Conservation (phyloP, 2,113 vertebrate species). For the Clarias magur region DNA sequence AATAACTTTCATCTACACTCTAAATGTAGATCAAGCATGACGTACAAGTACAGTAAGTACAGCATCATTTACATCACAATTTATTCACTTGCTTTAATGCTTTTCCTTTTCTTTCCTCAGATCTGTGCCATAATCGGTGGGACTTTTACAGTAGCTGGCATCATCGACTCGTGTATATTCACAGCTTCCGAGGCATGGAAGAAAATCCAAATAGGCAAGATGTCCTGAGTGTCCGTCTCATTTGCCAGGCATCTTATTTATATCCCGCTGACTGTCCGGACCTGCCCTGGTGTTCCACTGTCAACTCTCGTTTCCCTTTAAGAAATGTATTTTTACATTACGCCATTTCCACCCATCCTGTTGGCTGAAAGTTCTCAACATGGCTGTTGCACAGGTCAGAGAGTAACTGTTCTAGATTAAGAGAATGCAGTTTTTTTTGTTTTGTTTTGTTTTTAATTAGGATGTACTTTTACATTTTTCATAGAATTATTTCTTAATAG, state of each 20-base stretch:
- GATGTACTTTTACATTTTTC: not conserved
- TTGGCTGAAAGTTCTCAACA: not conserved
- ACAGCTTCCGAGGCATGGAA: conserved; percentile 99
- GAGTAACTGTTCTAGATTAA: not conserved
- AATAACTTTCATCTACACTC: not conserved
- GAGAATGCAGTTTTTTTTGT: not conserved
- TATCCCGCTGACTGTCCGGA: not conserved
- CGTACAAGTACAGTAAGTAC: not conserved
- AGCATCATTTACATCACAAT: not conserved
- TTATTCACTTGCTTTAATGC: not conserved
- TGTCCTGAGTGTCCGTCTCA: conserved; percentile 72
- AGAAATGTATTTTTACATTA: conserved; percentile 1
- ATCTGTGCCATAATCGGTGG: conserved; percentile 98
- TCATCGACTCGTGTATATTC: conserved; percentile 98
- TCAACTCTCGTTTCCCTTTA: not conserved
- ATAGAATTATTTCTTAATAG: not conserved
- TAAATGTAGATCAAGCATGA: not conserved
- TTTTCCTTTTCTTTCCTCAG: conserved; percentile 63
- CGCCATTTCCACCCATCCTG: not conserved
- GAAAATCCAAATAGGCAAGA: conserved; percentile 98
- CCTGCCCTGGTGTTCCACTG: conserved; percentile 1
- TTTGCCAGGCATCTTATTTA: conserved; percentile 29
- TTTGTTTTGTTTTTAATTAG: not conserved
- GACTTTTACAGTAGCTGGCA: conserved; percentile 96
- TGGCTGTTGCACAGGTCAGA: not conserved